These are phyloP conservation scores for Lymantria monacha DNA, from an alignment of 2,888 invertebrate genomes.

Conservation along the genomic window DNA sequence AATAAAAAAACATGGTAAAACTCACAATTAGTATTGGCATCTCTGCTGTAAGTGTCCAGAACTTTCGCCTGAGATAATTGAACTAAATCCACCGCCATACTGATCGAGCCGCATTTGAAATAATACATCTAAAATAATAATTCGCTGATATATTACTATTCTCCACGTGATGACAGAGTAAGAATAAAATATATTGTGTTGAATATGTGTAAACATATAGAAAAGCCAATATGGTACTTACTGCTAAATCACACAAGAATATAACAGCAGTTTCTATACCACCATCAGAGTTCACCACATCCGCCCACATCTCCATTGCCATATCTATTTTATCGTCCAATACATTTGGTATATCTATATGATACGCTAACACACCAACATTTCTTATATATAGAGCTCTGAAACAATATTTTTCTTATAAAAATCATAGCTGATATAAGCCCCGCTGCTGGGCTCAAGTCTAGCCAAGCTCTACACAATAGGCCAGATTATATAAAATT, in stretches of 20 bases:
- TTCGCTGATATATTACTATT: too few relatives aligned
- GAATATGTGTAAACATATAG: too few relatives aligned
- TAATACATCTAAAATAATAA: slow-evolving; percentile 48
- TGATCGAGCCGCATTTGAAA: slow-evolving; percentile 21
- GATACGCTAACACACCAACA: slow-evolving; percentile 38
- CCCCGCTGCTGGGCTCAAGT: too few relatives aligned
- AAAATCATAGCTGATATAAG: too few relatives aligned
- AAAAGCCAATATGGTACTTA: slow-evolving; percentile 32
- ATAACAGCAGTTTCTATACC: slow-evolving; percentile 32
- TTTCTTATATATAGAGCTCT: slow-evolving; percentile 45
- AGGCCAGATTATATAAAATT: too few relatives aligned
- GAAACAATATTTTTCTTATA: slow-evolving; percentile 4
- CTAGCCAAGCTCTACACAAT: too few relatives aligned
- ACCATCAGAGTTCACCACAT: not conserved
- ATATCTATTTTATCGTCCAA: slow-evolving; percentile 13
- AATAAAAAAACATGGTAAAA: slow-evolving; percentile 5
- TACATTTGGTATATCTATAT: slow-evolving; percentile 14
- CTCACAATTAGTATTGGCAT: slow-evolving; percentile 45
- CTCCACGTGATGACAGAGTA: too few relatives aligned
- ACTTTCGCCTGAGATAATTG: slow-evolving; percentile 40
- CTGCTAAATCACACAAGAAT: slow-evolving; percentile 53
- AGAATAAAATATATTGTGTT: too few relatives aligned
- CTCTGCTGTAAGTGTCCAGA: slow-evolving; percentile 22
- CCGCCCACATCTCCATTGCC: slow-evolving; percentile 13
- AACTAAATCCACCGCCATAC: slow-evolving; percentile 38